Conservation (phyloP, 2,888 invertebrate genomes). For the Drosophila subsilvestris region DNA sequence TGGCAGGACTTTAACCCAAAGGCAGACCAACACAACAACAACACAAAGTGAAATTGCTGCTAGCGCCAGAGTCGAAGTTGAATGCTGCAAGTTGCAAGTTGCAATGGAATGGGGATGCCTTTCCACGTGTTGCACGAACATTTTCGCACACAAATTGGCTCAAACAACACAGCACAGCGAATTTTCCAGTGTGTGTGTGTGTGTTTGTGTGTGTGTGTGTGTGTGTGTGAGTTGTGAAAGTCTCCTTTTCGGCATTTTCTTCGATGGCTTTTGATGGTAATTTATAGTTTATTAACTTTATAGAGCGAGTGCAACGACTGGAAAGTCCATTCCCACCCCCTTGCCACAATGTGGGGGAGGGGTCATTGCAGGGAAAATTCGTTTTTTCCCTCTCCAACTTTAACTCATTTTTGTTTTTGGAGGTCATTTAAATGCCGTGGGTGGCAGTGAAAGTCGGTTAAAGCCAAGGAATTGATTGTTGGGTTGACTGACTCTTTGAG, state of each 20-base stretch:
- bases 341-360: background rate
- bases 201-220: constrained; percentile 3
- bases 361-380: constrained; percentile 25
- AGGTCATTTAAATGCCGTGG: constrained; percentile 73
- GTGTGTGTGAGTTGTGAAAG: constrained; percentile 60
- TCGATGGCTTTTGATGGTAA: constrained; percentile 56
- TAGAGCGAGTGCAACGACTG: constrained; percentile 76
- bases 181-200: constrained; percentile 19
- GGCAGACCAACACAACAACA: constrained; percentile 45
- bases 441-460: constrained; percentile 72
- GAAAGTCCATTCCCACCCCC: constrained; percentile 51
- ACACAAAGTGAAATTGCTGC: constrained; percentile 77
- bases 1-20: constrained; percentile 79
- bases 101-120: constrained; percentile 39
- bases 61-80: constrained; percentile 38
- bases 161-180: constrained; percentile 33
- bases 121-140: constrained; percentile 73
- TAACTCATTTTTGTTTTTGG: constrained; percentile 51
- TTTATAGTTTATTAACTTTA: constrained; percentile 79
- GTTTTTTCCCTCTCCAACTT: constrained; percentile 2
- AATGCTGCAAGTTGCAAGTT: constrained; percentile 33
- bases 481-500: constrained; percentile 43
- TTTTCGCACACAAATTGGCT: constrained; percentile 56
- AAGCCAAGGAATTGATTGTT: constrained; percentile 32
- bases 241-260: constrained; percentile 70